Evolutionary conservation across 2,113 vertebrate species (phyloP), one percentile per base, ranked within the genome.

Genomic region (Sakesphorus luctuosus): DNA sequence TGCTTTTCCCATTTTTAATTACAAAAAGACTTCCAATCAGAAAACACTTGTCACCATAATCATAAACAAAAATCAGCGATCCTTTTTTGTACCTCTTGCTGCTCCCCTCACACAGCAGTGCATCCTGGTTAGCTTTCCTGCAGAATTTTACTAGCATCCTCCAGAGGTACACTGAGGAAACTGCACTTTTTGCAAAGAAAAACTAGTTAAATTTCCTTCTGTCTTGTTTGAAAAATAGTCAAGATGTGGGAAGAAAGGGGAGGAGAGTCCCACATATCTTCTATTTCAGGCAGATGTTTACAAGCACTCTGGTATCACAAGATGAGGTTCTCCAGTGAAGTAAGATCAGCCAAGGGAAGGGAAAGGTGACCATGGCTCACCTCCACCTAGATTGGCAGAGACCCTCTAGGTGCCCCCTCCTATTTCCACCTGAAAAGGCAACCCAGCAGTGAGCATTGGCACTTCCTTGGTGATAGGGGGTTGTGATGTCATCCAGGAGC

Each of bases 1-100:
- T 81, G 66, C 56, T 84, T 89, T 44, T 85, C 31, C 33, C 66
- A 80, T 85, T 78, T 92, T 93, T 91, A 92, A 91, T 96, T 81
- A 94, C 2, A 3, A 69, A 68, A 62, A 93, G 72, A 93, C 94
- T 23, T 92, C 56, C 46, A 52, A 84, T 56, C 74, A 79, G 89
- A 96, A 96, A 95, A 49, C 67, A 66, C 14, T 96, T 15, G 40
- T 62, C 58, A 29, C 6, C 4, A 0, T 68, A 90, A 94, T 95
- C 81, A 73, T 25, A 89, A 29, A 68, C 66, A 89, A 91, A 96
- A 78, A 89, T 24, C 24, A 67, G 35, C 0, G 1, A 56, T 52
- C 33, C 33, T 49, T 89, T 92, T 88, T 63, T 50, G 43, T 28
- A 55, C 75, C 46, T 86, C 59, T 71, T 29, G 18, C 67, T 50